Conservation (phyloP, 2,888 invertebrate species). For the Drosophila recens region DNA sequence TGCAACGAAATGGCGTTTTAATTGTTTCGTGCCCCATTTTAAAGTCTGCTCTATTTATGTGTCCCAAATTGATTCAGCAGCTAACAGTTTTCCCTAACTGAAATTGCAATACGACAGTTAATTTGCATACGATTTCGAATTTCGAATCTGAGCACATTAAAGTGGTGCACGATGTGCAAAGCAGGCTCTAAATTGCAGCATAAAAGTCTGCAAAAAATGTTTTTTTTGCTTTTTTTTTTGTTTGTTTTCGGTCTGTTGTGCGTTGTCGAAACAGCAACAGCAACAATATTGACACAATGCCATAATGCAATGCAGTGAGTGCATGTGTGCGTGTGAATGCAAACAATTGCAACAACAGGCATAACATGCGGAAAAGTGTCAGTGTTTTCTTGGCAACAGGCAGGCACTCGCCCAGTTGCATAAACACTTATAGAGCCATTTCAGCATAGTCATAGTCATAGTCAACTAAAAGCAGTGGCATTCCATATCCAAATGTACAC, state of each 20-base stretch:
- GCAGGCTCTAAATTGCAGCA: constrained; percentile 28
- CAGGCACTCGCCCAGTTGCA: constrained; percentile 61
- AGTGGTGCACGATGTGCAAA: constrained; percentile 55
- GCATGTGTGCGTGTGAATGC: constrained; percentile 33
- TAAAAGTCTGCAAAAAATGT: constrained; percentile 74
- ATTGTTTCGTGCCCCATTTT: not conserved
- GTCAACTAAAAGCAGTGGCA: constrained; percentile 75
- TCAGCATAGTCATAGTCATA: constrained; percentile 74
- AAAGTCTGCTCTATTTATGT: not conserved
- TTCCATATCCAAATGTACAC: constrained; percentile 45
- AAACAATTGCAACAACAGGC: constrained; percentile 76
- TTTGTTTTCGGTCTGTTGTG: constrained; percentile 7
- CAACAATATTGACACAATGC: constrained; percentile 78
- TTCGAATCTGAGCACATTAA: constrained; percentile 49
- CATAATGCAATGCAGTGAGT: constrained; percentile 68
- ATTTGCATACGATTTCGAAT: constrained; percentile 40
- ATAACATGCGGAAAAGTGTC: constrained; percentile 80
- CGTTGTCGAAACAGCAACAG: constrained; percentile 40
- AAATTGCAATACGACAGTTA: constrained; percentile 9
- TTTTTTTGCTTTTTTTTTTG: constrained; percentile 19
- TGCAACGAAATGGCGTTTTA: not conserved
- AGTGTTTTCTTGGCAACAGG: constrained; percentile 70
- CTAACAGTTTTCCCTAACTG: constrained; percentile 17
- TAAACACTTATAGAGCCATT: constrained; percentile 78
- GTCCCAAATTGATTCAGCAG: not conserved